Conservation (phyloP, 2,888 invertebrate species). For the Caenorhabditis doughertyi region DNA sequence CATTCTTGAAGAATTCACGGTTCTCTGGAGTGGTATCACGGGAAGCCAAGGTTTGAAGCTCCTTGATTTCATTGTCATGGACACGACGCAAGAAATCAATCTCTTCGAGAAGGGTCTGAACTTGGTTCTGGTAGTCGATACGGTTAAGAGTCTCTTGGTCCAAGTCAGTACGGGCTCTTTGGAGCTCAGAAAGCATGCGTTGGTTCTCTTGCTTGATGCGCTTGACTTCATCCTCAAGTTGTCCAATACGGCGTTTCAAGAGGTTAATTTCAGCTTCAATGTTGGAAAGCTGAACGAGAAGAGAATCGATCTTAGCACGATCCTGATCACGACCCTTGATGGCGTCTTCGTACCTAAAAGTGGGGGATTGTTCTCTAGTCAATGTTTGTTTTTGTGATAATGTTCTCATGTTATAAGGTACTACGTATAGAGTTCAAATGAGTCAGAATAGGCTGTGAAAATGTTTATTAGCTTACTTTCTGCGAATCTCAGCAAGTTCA, state of each 20-base stretch:
- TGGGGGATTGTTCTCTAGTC: slow-evolving; percentile 20
- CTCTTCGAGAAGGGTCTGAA: slow-evolving; percentile 85
- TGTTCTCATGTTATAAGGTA: not conserved
- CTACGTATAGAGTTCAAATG: not conserved
- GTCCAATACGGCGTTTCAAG: slow-evolving; percentile 80
- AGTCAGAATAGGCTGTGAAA: not conserved
- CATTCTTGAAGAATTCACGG: slow-evolving; percentile 85
- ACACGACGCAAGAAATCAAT: slow-evolving; percentile 85
- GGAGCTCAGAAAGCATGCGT: slow-evolving; percentile 75
- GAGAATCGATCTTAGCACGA: slow-evolving; percentile 83
- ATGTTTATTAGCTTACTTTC: slow-evolving; percentile 65
- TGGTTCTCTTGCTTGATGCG: slow-evolving; percentile 84
- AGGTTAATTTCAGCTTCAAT: slow-evolving; percentile 84
- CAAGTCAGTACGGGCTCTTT: slow-evolving; percentile 80
- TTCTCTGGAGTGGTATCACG: slow-evolving; percentile 85
- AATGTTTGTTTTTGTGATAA: slow-evolving; percentile 41
- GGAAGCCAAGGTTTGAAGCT: slow-evolving; percentile 84
- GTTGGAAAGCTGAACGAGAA: slow-evolving; percentile 84
- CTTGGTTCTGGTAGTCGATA: slow-evolving; percentile 85
- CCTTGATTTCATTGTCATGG: slow-evolving; percentile 84
- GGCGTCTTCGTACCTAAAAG: slow-evolving; percentile 82
- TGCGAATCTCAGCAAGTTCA: slow-evolving; percentile 74
- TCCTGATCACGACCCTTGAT: slow-evolving; percentile 78
- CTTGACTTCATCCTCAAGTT: slow-evolving; percentile 82
- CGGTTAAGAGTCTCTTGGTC: slow-evolving; percentile 85